Evolutionary conservation across 30 jellyfish, hydroid and myxozoan genomes (phyloP).

Genomic region (Catostylus mosaicus): DNA sequence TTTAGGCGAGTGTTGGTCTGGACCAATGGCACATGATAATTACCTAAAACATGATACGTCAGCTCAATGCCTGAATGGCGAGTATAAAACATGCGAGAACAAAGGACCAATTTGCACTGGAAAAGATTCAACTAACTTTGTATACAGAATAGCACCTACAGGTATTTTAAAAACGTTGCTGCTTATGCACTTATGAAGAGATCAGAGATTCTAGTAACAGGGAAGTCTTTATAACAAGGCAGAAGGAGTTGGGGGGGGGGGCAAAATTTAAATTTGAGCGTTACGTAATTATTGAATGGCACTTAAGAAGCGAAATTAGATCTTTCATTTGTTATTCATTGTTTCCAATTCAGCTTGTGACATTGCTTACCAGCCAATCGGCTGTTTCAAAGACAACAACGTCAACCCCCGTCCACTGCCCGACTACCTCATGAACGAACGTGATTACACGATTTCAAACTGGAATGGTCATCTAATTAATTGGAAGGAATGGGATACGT

Average conservation of each 20-base stretch:
- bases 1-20: constrained; percentile 84
- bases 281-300: too few species aligned
- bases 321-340: not conserved
- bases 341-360: constrained; percentile 60
- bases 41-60: constrained; percentile 38
- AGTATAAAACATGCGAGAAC: constrained; percentile 1
- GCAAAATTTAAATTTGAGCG: too few species aligned
- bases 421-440: constrained; percentile 69
- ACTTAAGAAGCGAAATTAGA: too few species aligned
- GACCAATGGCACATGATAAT: constrained; percentile 53
- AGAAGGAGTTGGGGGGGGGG: too few species aligned
- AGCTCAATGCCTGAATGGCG: constrained; percentile 33
- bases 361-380: constrained; percentile 69
- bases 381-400: constrained; percentile 62
- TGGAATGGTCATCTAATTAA: constrained; percentile 77
- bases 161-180: too few species aligned
- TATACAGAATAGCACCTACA: constrained; percentile 88
- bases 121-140: constrained; percentile 65
- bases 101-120: constrained; percentile 65
- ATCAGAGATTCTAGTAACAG: too few species aligned
- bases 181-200: too few species aligned
- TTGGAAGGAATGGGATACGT: constrained; percentile 87
- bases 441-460: constrained; percentile 62
- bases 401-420: constrained; percentile 81
- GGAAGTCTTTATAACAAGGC: too few species aligned